Evolutionary conservation across 2,888 invertebrate species (phyloP).

Genomic region (Rotaria sp.): DNA sequence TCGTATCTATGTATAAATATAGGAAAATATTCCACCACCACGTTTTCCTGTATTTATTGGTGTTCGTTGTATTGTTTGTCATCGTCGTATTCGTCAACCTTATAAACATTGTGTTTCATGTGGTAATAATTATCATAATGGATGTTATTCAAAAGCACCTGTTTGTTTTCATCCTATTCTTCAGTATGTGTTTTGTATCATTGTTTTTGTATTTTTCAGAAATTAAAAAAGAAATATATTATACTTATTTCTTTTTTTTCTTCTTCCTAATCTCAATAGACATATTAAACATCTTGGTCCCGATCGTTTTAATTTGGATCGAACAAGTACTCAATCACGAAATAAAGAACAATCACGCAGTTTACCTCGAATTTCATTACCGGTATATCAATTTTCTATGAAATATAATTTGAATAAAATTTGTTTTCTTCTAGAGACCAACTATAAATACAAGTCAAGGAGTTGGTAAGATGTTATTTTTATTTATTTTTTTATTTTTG

Average conservation of each 20-base stretch:
- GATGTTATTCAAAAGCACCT: not conserved
- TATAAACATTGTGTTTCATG: constrained; percentile 23
- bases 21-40: not conserved
- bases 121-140: not conserved
- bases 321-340: not conserved
- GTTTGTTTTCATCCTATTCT: constrained; percentile 3
- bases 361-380: not conserved
- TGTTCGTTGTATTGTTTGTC: constrained; percentile 22
- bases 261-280: not conserved
- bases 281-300: constrained; percentile 9
- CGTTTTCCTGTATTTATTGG: not conserved
- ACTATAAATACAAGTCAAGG: not conserved
- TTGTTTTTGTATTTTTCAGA: too few relatives aligned
- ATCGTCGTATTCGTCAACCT: not conserved
- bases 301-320: not conserved
- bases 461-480: not conserved
- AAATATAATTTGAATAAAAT: not conserved
- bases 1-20: not conserved
- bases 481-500: not conserved
- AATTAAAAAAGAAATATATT: too few relatives aligned
- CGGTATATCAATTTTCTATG: not conserved
- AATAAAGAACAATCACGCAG: constrained; percentile 20
- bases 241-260: not conserved
- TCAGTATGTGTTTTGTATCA: constrained; percentile 2
- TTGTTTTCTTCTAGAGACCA: not conserved